A percentile compares a stretch with the other conserved stretches of the same genome.
These are phyloP conservation scores for Coregonus sp. DNA, from an alignment of 2,797 vertebrate species.

Conservation along the genomic window DNA sequence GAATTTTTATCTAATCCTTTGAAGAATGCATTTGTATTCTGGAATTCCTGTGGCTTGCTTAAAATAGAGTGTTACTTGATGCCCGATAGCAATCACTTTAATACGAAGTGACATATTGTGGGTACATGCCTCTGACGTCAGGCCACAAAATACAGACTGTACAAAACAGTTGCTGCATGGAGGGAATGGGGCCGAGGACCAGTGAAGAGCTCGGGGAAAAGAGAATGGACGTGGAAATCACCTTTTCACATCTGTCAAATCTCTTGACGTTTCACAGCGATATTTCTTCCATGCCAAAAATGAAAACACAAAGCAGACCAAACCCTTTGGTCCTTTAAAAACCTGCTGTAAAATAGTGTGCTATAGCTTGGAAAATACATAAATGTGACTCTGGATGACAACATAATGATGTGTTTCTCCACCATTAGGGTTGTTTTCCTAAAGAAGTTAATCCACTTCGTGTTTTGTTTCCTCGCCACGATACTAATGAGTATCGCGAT, in stretches of 20 bases:
- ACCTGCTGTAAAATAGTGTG: too few species aligned
- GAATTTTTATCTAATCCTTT: slow-evolving; percentile 79
- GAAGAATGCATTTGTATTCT: slow-evolving; percentile 76
- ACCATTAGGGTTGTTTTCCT: too few species aligned
- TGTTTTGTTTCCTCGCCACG: not conserved
- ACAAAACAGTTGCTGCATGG: slow-evolving; percentile 62
- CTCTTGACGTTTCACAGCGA: slow-evolving; percentile 19
- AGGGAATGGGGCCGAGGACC: slow-evolving; percentile 49
- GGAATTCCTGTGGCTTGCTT: slow-evolving; percentile 74
- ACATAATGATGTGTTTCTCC: too few species aligned
- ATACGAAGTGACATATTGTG: slow-evolving; percentile 64
- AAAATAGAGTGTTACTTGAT: slow-evolving; percentile 75
- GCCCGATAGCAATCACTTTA: slow-evolving; percentile 62
- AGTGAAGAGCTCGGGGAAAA: slow-evolving; percentile 35
- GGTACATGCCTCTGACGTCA: slow-evolving; percentile 62
- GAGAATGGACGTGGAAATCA: slow-evolving; percentile 47
- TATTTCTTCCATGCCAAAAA: too few species aligned
- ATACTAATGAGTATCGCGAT: slow-evolving; percentile 12
- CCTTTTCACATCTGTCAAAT: slow-evolving; percentile 37
- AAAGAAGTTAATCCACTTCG: too few species aligned
- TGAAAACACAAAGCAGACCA: too few species aligned
- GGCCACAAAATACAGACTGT: slow-evolving; percentile 59
- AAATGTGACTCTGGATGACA: too few species aligned
- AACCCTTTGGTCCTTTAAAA: too few species aligned
- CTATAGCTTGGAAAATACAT: too few species aligned